Evolutionary conservation across 2,797 vertebrate species (phyloP).

Genomic region (Tragopan temminckii): DNA sequence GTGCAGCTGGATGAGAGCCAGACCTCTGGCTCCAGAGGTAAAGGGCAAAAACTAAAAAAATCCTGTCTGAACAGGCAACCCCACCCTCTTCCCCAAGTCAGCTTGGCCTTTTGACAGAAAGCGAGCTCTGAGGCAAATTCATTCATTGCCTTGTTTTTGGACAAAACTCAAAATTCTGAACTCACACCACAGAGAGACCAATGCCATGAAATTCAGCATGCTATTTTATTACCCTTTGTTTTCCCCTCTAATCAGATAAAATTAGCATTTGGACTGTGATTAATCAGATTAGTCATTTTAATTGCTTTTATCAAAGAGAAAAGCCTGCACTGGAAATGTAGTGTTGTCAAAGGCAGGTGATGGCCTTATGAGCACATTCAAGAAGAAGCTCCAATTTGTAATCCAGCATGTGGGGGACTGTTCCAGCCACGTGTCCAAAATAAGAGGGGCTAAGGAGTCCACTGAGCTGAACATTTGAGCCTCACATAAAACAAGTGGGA

Average conservation of each 20-base stretch:
- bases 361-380: neutral
- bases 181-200: constrained; percentile 68
- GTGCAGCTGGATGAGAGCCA: constrained; percentile 81
- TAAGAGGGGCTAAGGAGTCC: neutral
- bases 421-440: neutral
- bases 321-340: neutral
- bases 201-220: constrained; percentile 70
- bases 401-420: neutral
- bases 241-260: constrained; percentile 46
- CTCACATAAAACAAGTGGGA: neutral
- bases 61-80: constrained; percentile 85
- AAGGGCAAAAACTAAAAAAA: constrained; percentile 85
- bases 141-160: constrained; percentile 80
- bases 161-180: constrained; percentile 76
- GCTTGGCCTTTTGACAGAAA: constrained; percentile 86
- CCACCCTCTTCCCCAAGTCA: constrained; percentile 84
- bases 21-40: constrained; percentile 88
- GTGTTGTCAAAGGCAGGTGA: neutral
- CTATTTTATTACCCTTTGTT: constrained; percentile 73
- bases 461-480: neutral
- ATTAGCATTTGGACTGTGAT: constrained; percentile 6
- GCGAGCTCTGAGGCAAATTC: constrained; percentile 82
- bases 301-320: constrained; percentile 31
- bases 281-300: constrained; percentile 27
- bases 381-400: neutral